Conservation (phyloP, 2,888 invertebrate genomes). For the Nymphalis c-album region DNA sequence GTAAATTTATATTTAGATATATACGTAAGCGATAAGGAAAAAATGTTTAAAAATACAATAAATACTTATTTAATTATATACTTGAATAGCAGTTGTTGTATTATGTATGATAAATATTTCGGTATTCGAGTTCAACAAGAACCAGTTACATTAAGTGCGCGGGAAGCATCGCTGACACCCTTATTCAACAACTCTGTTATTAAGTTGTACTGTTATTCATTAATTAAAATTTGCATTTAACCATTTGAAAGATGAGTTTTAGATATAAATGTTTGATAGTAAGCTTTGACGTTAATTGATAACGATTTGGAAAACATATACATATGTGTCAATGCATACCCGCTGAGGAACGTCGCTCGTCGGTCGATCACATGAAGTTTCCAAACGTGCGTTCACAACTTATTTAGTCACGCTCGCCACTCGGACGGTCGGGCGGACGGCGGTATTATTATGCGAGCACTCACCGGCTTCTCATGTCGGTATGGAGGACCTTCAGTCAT, state of each 20-base stretch:
- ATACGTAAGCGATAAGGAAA: constrained; percentile 15
- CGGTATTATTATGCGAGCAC: constrained; percentile 45
- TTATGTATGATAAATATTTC: constrained; percentile 26
- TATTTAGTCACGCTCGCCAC: constrained; percentile 40
- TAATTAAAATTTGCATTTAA: constrained; percentile 2
- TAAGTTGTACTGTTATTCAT: constrained; percentile 3
- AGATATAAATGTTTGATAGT: constrained; percentile 2
- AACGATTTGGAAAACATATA: constrained; percentile 31
- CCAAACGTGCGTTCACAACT: constrained; percentile 24
- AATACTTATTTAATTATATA: neutral
- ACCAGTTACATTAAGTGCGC: constrained; percentile 42
- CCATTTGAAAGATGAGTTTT: constrained; percentile 6
- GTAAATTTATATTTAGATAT: neutral
- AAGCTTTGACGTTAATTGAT: constrained; percentile 29
- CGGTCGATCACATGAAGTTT: constrained; percentile 21
- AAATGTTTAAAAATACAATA: neutral
- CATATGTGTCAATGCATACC: constrained; percentile 16
- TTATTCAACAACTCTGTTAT: constrained; percentile 19
- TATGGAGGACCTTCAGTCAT: constrained; percentile 74
- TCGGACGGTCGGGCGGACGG: constrained; percentile 32
- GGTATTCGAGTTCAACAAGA: constrained; percentile 29
- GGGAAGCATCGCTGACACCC: constrained; percentile 24
- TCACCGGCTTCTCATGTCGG: constrained; percentile 76
- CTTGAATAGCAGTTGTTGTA: neutral
- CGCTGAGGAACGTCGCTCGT: constrained; percentile 7